Evolutionary conservation across 2,888 invertebrate genomes (phyloP).

Genomic region (Corbicula japonica): DNA sequence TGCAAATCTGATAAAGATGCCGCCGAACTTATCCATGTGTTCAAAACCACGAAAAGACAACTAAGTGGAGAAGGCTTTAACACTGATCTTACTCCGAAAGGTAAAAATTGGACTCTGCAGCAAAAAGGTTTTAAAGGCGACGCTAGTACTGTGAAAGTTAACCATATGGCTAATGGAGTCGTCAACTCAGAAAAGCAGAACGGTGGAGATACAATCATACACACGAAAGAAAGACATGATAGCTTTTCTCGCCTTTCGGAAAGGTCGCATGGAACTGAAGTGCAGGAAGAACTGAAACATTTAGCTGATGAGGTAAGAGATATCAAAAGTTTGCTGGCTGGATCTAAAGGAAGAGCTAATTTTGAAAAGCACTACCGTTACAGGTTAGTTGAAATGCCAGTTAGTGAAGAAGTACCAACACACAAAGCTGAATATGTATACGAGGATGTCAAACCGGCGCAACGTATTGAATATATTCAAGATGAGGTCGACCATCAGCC

Average conservation of each 20-base stretch:
- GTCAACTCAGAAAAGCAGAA: constrained; percentile 15
- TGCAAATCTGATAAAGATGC: constrained; percentile 66
- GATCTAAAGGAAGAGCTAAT: constrained; percentile 37
- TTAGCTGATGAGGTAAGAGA: constrained; percentile 59
- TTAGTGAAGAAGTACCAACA: not conserved
- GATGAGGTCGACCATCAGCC: not conserved
- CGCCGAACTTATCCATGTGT: constrained; percentile 57
- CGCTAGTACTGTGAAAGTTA: too few relatives aligned
- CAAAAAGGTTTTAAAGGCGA: constrained; percentile 21
- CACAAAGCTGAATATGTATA: too few relatives aligned
- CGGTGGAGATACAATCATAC: constrained; percentile 4
- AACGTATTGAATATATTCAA: not conserved
- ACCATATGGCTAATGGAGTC: too few relatives aligned
- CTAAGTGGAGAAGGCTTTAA: constrained; percentile 64
- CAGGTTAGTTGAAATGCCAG: not conserved
- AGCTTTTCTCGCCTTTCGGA: constrained; percentile 18
- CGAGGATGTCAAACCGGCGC: too few relatives aligned
- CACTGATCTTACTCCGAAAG: constrained; percentile 52
- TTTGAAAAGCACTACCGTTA: constrained; percentile 53
- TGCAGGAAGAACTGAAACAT: constrained; percentile 49
- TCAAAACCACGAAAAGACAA: constrained; percentile 47
- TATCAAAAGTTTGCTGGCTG: constrained; percentile 50
- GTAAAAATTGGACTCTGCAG: constrained; percentile 59
- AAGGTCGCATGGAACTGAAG: constrained; percentile 13
- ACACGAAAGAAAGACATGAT: constrained; percentile 13